These are phyloP conservation scores for Phymatocera aterrima DNA, from an alignment of 2,888 invertebrate genomes.

Conservation along the genomic window DNA sequence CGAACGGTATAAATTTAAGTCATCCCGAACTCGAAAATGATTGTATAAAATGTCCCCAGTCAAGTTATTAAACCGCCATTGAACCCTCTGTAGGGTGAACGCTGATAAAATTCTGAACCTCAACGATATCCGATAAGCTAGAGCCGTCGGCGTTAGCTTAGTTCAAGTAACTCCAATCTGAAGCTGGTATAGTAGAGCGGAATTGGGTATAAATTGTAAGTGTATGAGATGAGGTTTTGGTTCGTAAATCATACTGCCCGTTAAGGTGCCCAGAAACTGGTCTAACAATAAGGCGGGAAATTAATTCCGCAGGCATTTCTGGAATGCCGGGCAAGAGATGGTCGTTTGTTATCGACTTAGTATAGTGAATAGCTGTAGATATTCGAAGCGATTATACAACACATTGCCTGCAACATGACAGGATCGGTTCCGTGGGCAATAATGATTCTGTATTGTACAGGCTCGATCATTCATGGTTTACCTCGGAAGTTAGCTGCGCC, in stretches of 20 bases:
- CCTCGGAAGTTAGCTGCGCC: not conserved
- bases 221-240: constrained; percentile 11
- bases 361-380: too few species aligned
- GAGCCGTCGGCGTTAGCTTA: not conserved
- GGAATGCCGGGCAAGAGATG: not conserved
- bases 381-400: constrained; percentile 2
- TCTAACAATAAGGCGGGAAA: not conserved
- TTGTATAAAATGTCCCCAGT: not conserved
- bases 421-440: too few species aligned
- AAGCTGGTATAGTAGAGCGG: too few species aligned
- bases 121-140: not conserved
- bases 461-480: not conserved
- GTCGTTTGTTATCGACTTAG: not conserved
- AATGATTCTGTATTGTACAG: not conserved
- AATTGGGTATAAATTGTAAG: constrained; percentile 3
- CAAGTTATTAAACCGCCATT: not conserved
- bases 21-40: not conserved
- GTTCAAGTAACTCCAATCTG: constrained; percentile 4
- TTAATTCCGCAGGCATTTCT: constrained; percentile 18
- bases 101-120: constrained; percentile 12
- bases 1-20: not conserved
- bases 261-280: not conserved
- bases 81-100: not conserved
- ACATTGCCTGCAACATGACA: not conserved
- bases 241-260: not conserved